These are phyloP conservation scores for Eutolmus rufibarbis DNA, from an alignment of 2,888 invertebrate genomes.

Conservation along the genomic window DNA sequence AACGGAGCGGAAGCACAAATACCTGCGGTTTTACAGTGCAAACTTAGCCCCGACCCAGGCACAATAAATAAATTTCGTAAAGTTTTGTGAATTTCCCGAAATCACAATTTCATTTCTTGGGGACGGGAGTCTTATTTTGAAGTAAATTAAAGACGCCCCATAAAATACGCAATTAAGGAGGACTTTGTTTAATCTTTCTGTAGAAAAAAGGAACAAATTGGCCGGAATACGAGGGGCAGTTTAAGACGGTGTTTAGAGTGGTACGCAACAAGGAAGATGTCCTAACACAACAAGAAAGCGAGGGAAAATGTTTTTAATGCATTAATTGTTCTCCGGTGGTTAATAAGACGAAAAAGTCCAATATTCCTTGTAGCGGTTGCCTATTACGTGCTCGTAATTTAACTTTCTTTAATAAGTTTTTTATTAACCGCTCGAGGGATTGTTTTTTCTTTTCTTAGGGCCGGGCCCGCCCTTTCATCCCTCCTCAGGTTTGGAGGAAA, in stretches of 20 bases:
- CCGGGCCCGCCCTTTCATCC: background rate
- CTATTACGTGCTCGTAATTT: conserved; percentile 8
- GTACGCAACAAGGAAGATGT: background rate
- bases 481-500: background rate
- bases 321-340: conserved; percentile 12
- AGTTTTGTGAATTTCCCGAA: background rate
- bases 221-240: background rate
- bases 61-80: background rate
- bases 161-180: background rate
- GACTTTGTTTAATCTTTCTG: background rate
- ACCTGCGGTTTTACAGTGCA: background rate
- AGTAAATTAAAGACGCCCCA: background rate
- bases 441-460: background rate
- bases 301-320: background rate
- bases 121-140: background rate
- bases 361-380: background rate
- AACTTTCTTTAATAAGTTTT: conserved; percentile 17
- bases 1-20: background rate
- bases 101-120: background rate
- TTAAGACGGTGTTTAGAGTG: background rate
- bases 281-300: background rate
- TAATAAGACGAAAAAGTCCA: conserved; percentile 2
- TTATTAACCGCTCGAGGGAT: background rate
- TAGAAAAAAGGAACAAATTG: background rate
- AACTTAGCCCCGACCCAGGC: background rate